phyloP scores from a whole-genome alignment of 1,140 invertebrate species.

The Drosophila tani region DNA sequence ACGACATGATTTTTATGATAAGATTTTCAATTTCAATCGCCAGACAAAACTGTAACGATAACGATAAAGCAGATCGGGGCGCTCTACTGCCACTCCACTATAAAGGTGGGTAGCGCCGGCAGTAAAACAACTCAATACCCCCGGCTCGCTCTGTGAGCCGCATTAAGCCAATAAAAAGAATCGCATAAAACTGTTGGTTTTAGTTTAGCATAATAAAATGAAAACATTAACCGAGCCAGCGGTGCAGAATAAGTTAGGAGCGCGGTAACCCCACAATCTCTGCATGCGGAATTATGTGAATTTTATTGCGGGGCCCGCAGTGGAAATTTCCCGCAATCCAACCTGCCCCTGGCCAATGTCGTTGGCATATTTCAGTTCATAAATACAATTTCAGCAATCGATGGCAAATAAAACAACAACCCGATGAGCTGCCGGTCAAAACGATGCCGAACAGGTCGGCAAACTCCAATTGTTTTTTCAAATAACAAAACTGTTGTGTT shows the following conservation, averaged over 20 bases:
- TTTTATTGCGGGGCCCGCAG: constrained; percentile 57
- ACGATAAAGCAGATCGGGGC: constrained; percentile 29
- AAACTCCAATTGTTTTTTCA: constrained; percentile 39
- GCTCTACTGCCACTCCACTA: background rate
- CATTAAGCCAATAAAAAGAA: constrained; percentile 61
- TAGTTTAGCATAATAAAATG: constrained; percentile 73
- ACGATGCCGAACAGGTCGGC: constrained; percentile 18
- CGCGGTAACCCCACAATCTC: constrained; percentile 5
- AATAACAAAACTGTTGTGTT: constrained; percentile 48
- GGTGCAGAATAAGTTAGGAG: constrained; percentile 18
- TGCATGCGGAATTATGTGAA: constrained; percentile 54
- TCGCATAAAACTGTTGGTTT: constrained; percentile 69
- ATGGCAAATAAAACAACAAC: constrained; percentile 45
- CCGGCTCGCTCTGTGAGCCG: constrained; percentile 31
- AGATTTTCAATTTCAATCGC: constrained; percentile 74
- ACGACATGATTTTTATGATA: constrained; percentile 67
- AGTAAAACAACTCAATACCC: constrained; percentile 51
- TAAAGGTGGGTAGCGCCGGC: constrained; percentile 11
- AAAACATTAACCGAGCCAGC: constrained; percentile 56
- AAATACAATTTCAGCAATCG: constrained; percentile 64
- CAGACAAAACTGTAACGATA: constrained; percentile 35
- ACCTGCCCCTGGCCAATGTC: constrained; percentile 7
- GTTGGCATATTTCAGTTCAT: constrained; percentile 53
- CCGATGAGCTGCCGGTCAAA: constrained; percentile 9
- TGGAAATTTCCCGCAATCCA: constrained; percentile 13